These are phyloP conservation scores for Pasiphila rectangulata DNA, from an alignment of 2,888 invertebrate genomes.

Conservation along the genomic window DNA sequence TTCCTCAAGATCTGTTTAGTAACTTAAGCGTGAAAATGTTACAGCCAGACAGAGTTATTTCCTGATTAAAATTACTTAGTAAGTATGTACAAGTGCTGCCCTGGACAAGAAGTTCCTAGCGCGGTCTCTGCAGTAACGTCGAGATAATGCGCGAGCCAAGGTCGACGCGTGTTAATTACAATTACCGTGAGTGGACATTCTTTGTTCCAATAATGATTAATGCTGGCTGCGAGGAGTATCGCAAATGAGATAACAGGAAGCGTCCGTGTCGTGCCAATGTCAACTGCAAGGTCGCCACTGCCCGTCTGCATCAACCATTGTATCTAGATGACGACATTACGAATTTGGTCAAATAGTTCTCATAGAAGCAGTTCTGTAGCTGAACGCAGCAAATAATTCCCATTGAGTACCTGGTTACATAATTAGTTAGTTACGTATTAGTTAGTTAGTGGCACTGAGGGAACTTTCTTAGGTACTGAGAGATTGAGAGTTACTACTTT, in stretches of 20 bases:
- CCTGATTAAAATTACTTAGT: too few relatives aligned
- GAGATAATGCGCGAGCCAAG: constrained; percentile 53
- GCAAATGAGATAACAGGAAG: constrained; percentile 78
- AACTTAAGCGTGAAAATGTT: too few relatives aligned
- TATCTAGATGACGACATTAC: constrained; percentile 1
- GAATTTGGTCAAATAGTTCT: background rate
- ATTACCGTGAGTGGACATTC: constrained; percentile 80
- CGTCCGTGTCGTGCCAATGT: constrained; percentile 72
- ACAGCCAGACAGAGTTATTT: background rate
- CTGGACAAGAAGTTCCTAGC: constrained; percentile 2
- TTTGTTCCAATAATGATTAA: constrained; percentile 80
- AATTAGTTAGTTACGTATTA: too few relatives aligned
- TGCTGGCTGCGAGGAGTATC: constrained; percentile 67
- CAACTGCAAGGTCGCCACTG: constrained; percentile 59
- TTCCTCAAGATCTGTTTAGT: too few relatives aligned
- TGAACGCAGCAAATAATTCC: too few relatives aligned
- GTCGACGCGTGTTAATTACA: constrained; percentile 75
- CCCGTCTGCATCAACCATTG: constrained; percentile 1
- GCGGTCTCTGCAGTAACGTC: constrained; percentile 20
- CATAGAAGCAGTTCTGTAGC: too few relatives aligned
- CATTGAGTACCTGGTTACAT: too few relatives aligned
- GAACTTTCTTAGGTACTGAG: too few relatives aligned
- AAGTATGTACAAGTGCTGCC: constrained; percentile 4
- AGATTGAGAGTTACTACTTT: too few relatives aligned
- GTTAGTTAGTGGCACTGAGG: too few relatives aligned